These are phyloP conservation scores for Coreoperca whiteheadi DNA, from an alignment of 2,113 vertebrate genomes.

Conservation along the genomic window DNA sequence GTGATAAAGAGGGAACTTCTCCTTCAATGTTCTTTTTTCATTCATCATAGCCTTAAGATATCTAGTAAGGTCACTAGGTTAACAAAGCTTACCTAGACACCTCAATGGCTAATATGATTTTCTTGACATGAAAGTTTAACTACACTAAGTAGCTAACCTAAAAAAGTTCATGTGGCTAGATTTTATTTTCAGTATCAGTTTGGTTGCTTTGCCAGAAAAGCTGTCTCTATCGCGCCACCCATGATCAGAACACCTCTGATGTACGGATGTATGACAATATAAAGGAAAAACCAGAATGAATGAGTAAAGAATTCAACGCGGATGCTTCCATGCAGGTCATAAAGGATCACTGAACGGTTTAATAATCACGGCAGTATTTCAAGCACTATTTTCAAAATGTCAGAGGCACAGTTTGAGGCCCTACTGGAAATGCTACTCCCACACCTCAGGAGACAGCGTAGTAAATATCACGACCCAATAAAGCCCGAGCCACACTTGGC, in stretches of 20 bases:
- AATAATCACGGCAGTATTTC: neutral
- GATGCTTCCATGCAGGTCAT: neutral
- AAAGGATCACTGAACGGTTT: neutral
- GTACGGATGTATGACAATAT: too few species aligned
- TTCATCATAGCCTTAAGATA: neutral
- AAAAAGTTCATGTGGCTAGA: neutral
- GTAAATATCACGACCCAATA: slow-evolving; percentile 45
- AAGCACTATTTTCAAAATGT: slow-evolving; percentile 49
- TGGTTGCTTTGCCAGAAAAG: neutral
- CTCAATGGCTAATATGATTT: neutral
- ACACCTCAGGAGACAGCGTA: slow-evolving; percentile 5
- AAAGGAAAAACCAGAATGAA: neutral
- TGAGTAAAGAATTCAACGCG: neutral
- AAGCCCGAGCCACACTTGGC: slow-evolving; percentile 19
- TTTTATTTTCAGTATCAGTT: neutral
- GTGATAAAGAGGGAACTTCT: slow-evolving; percentile 1
- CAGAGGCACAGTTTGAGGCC: slow-evolving; percentile 20
- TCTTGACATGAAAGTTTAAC: neutral
- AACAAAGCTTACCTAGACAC: slow-evolving; percentile 3
- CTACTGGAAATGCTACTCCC: slow-evolving; percentile 11
- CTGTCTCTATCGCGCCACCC: neutral
- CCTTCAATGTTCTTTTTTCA: neutral
- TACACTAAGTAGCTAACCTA: neutral
- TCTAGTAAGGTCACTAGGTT: neutral
- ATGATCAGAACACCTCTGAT: neutral